Evolutionary conservation across 2,888 invertebrate species (phyloP), one percentile per base, ranked within the genome.

Genomic region (Brachypterus glaber): DNA sequence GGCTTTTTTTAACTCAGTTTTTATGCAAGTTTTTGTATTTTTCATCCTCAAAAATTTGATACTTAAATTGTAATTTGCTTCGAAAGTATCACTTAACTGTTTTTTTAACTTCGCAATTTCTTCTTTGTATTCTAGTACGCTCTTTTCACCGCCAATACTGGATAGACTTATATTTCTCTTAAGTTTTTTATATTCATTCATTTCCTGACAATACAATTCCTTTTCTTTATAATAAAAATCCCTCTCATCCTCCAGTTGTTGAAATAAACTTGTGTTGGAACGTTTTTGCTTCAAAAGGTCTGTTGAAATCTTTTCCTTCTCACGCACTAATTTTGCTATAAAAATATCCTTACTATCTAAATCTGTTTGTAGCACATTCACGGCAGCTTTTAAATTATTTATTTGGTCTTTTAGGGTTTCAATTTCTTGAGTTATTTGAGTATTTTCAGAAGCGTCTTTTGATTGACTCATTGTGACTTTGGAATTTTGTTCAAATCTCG

Each of bases 171-270:
- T 40, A 12, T 53, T 55, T 37, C 48, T 48, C 41, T 57, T 61
- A 24, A 61, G 44, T 46, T 59, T 58, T 39, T 63, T 62, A 37
- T 51, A 60, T 39, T 58, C 62, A 46, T 63, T 67, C 62, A 66
- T 66, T 56, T 74, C 72, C 32, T 68, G 62, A 40, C 69, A 63
- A 40, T 71, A 70, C 40, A 64, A 60, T 46, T 73, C 68, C 48
- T 74, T 74, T 53, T 74, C 72, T 50, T 69, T 68, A 44, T 64
- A 68, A 53, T 73, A 71, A 50, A 68, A 71, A 40, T 64, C 64
- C 52, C 72, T 64, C 58, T 74, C 74, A 45, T 73, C 70, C 43
- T 69, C 64, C 44, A 74, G 55, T 55, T 74, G 73, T 57, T 72
- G 69, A 45, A 66, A 63, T 40, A 74, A 51, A 50, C 62, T 68